Conservation (phyloP, 2,888 invertebrate species). For the Eueremaeus valkanovi region DNA sequence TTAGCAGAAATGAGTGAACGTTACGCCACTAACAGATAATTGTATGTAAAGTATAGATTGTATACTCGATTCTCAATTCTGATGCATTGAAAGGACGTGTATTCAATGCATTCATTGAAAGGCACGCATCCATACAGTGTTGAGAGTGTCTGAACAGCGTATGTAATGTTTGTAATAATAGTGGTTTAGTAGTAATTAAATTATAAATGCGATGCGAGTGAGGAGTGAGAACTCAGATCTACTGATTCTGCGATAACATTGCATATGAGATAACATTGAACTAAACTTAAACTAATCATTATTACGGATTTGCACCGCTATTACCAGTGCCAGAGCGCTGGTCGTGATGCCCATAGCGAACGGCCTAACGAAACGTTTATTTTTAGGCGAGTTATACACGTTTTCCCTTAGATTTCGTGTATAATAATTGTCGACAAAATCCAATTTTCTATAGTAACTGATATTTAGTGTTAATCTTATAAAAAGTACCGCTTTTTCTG, state of each 20-base stretch:
- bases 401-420: conserved; percentile 11
- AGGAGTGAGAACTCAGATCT: not conserved
- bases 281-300: conserved; percentile 21
- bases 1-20: not conserved
- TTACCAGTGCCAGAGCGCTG: not conserved
- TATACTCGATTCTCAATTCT: no score
- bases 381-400: conserved; percentile 21
- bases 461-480: conserved; percentile 12
- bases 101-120: no score
- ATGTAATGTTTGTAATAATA: not conserved
- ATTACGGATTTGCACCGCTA: not conserved
- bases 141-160: not conserved
- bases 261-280: conserved; percentile 17
- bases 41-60: no score
- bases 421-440: not conserved
- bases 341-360: not conserved
- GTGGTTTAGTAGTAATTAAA: conserved; percentile 24
- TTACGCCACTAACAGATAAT: no score
- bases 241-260: not conserved
- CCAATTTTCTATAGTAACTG: conserved; percentile 22
- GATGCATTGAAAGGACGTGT: no score
- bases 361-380: conserved; percentile 16
- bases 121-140: no score
- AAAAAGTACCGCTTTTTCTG: conserved; percentile 4
- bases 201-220: conserved; percentile 16